Evolutionary conservation across 2,797 vertebrate genomes (phyloP).

Genomic region (Gymnothorax javanicus): DNA sequence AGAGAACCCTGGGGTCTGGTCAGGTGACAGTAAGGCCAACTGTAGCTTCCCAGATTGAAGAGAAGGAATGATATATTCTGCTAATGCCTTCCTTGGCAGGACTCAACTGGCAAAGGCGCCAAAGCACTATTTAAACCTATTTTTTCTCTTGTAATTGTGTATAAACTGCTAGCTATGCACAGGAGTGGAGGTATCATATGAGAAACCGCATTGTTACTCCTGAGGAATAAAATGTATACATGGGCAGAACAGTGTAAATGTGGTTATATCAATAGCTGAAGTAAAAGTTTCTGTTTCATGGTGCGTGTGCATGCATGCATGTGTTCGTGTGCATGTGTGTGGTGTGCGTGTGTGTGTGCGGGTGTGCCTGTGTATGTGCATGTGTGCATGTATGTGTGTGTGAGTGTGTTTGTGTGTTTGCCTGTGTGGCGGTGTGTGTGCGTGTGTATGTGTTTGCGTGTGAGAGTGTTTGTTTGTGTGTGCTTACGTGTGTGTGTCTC

Average conservation of each 20-base stretch:
- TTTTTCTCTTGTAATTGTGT: slow-evolving; percentile 17
- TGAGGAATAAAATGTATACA: slow-evolving; percentile 33
- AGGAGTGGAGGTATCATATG: slow-evolving; percentile 7
- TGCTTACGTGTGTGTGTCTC: not conserved
- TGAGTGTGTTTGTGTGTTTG: not conserved
- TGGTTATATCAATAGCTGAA: slow-evolving; percentile 57
- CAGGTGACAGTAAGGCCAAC: not conserved
- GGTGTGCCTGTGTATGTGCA: not conserved
- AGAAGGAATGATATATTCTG: not conserved
- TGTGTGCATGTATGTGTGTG: not conserved
- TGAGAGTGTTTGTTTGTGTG: not conserved
- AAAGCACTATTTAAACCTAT: slow-evolving; percentile 3
- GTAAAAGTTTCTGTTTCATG: not conserved
- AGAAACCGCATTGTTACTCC: slow-evolving; percentile 5
- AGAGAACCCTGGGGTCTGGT: not conserved
- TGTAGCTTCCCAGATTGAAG: not conserved
- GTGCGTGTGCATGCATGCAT: not conserved
- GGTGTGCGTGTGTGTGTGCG: not conserved
- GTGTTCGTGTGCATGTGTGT: not conserved
- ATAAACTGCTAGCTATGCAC: not conserved
- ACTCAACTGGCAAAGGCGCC: not conserved
- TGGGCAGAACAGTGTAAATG: slow-evolving; percentile 33
- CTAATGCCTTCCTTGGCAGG: slow-evolving; percentile 15
- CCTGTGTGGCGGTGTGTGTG: not conserved
- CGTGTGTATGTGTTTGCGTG: not conserved